Conservation (phyloP, 2,113 vertebrate species). For the Fukomys damarensis region DNA sequence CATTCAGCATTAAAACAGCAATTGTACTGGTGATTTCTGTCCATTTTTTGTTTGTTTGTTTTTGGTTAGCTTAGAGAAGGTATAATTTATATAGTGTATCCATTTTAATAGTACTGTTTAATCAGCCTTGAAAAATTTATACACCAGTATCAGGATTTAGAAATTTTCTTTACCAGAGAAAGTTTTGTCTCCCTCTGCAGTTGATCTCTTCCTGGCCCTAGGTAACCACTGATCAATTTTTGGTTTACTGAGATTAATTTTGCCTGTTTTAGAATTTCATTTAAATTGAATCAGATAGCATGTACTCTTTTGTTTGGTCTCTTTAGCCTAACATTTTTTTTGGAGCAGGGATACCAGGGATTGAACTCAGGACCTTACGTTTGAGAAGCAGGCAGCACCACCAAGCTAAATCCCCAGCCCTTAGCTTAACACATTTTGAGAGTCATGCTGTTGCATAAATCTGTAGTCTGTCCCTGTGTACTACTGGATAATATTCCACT, state of each 20-base stretch:
- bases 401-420: neutral
- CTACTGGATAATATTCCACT: neutral
- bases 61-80: neutral
- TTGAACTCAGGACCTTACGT: too few relatives aligned
- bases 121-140: neutral
- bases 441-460: neutral
- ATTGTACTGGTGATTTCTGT: neutral
- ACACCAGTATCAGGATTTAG: neutral
- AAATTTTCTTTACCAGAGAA: neutral
- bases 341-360: too few relatives aligned
- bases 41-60: neutral
- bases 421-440: neutral
- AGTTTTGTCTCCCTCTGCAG: neutral
- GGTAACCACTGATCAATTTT: neutral
- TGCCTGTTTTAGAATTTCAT: neutral
- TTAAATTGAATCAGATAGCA: neutral
- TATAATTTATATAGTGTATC: neutral
- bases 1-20: neutral
- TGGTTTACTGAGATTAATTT: neutral
- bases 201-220: neutral
- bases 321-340: neutral
- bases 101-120: neutral
- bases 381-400: too few relatives aligned
- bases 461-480: neutral
- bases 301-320: neutral